phyloP scores from a whole-genome alignment of 2,797 vertebrate species.

The Hemitrygon akajei region DNA sequence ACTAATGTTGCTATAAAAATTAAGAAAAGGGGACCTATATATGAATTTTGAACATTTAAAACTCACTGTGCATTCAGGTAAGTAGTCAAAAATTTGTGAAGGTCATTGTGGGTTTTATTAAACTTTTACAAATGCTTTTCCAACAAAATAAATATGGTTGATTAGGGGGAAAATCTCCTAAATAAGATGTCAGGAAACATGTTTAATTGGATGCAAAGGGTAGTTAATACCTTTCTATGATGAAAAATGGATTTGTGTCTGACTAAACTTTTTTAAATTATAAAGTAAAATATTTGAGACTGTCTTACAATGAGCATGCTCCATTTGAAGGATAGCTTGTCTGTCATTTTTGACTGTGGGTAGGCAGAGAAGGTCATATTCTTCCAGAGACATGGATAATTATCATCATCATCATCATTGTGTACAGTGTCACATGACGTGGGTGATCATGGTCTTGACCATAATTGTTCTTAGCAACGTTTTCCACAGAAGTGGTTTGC shows the following conservation, averaged over 20 bases:
- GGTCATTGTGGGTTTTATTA: background rate
- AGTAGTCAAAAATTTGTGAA: background rate
- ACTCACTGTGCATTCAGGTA: background rate
- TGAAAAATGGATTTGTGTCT: background rate
- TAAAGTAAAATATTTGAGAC: background rate
- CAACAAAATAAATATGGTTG: conserved; percentile 31
- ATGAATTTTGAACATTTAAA: background rate
- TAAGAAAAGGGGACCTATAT: background rate
- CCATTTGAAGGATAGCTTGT: background rate
- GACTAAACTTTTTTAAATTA: conserved; percentile 25
- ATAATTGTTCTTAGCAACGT: no score
- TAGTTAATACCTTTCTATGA: background rate
- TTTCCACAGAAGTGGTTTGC: no score
- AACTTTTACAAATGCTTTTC: conserved; percentile 15
- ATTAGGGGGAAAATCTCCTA: background rate
- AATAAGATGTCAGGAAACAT: conserved; percentile 21
- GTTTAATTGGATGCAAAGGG: background rate
- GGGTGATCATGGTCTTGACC: no score
- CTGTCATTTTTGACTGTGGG: background rate
- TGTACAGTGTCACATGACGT: no score
- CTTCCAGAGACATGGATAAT: background rate
- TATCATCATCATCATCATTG: no score
- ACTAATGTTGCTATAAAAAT: background rate
- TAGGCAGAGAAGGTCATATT: background rate
- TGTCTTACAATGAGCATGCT: background rate